Conservation (phyloP, 2,113 vertebrate genomes). For the Ptyas mucosa region DNA sequence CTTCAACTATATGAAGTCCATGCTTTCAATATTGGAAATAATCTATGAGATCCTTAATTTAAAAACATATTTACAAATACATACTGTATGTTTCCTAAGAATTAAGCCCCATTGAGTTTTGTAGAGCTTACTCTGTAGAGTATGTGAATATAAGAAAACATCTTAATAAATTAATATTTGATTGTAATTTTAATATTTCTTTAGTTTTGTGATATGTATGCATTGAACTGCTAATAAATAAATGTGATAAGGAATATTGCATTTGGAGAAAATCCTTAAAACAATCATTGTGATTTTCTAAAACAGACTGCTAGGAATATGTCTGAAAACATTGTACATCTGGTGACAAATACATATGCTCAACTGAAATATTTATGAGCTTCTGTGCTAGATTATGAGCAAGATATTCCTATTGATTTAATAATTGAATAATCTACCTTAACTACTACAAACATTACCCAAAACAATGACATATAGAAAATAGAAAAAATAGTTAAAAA, state of each 20-base stretch:
- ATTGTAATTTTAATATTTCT: not conserved
- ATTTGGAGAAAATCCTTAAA: not conserved
- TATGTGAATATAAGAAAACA: no score
- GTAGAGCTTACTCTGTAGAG: not conserved
- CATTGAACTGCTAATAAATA: not conserved
- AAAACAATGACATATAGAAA: not conserved
- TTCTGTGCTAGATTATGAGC: not conserved
- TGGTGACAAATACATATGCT: not conserved
- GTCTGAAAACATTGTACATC: constrained; percentile 14
- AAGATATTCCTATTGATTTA: not conserved
- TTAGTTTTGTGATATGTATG: not conserved
- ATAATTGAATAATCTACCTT: not conserved
- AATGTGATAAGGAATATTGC: not conserved
- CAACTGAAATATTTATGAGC: not conserved
- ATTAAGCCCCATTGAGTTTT: not conserved
- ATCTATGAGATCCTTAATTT: not conserved
- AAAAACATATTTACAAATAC: not conserved
- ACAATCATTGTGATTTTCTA: not conserved
- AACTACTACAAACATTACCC: not conserved
- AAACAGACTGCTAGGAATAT: not conserved
- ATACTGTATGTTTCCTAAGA: not conserved
- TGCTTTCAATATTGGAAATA: not conserved
- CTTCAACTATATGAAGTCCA: not conserved
- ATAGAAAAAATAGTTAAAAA: not conserved
- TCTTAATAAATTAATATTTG: not conserved